These are phyloP conservation scores for Matsumurasca onukii DNA, from an alignment of 1,140 invertebrate genomes.

Conservation along the genomic window DNA sequence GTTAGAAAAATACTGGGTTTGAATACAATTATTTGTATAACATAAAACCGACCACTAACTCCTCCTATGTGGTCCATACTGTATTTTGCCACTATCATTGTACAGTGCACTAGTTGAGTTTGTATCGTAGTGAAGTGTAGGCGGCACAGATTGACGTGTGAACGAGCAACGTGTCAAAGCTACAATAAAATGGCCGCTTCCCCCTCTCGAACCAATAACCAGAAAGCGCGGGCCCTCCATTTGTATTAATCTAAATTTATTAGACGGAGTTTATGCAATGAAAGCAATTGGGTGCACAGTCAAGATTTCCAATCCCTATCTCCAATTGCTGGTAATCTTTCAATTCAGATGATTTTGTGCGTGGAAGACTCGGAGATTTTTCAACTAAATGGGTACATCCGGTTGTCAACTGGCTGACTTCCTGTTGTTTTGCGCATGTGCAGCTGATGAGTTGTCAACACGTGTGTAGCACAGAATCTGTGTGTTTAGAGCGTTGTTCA, in stretches of 20 bases:
- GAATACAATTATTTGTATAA: too few species aligned
- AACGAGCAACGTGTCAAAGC: slow-evolving; percentile 30
- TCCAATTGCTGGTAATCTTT: slow-evolving; percentile 43
- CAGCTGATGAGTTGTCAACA: too few species aligned
- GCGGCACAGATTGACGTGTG: slow-evolving; percentile 40
- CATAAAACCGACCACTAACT: too few species aligned
- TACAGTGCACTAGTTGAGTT: too few species aligned
- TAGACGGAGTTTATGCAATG: slow-evolving; percentile 42
- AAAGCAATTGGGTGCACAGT: slow-evolving; percentile 39
- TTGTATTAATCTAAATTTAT: slow-evolving; percentile 44
- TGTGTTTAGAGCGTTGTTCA: too few species aligned
- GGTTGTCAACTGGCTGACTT: slow-evolving; percentile 1
- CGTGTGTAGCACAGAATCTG: too few species aligned
- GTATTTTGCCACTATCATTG: too few species aligned
- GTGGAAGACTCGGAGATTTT: slow-evolving; percentile 33
- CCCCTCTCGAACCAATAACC: slow-evolving; percentile 33
- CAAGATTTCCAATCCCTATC: slow-evolving; percentile 32
- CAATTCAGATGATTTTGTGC: slow-evolving; percentile 36
- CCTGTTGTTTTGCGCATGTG: too few species aligned
- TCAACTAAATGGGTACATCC: slow-evolving; percentile 31
- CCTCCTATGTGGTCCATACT: too few species aligned
- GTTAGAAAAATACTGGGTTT: too few species aligned
- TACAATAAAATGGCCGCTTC: slow-evolving; percentile 33
- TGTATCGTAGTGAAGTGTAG: too few species aligned
- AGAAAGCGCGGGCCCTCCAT: slow-evolving; percentile 33